phyloP scores from a whole-genome alignment of 2,888 invertebrate genomes.

The Miltochrista miniata region DNA sequence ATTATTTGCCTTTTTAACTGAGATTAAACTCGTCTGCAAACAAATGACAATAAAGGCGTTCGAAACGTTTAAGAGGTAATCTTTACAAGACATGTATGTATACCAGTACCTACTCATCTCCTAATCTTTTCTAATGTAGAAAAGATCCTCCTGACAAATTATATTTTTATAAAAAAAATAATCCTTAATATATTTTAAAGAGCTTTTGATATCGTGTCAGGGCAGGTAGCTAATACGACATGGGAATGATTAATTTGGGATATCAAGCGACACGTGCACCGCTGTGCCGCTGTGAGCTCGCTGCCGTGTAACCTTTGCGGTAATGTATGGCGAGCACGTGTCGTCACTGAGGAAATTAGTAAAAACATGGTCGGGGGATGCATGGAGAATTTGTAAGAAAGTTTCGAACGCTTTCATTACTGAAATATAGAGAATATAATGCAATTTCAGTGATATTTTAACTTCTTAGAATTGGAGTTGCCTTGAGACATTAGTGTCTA shows the following conservation, averaged over 20 bases:
- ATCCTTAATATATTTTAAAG: slow-evolving; percentile 34
- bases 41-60: too few relatives aligned
- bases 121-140: slow-evolving; percentile 13
- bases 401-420: too few relatives aligned
- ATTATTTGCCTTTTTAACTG: too few relatives aligned
- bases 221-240: slow-evolving; percentile 40
- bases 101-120: neutral
- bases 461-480: too few relatives aligned
- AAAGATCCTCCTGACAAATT: slow-evolving; percentile 16
- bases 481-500: too few relatives aligned
- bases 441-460: too few relatives aligned
- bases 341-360: neutral
- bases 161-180: slow-evolving; percentile 20
- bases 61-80: too few relatives aligned
- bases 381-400: neutral
- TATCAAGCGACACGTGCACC: slow-evolving; percentile 10
- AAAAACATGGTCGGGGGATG: neutral
- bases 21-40: too few relatives aligned
- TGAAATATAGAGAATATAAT: too few relatives aligned
- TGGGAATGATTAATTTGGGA: slow-evolving; percentile 39
- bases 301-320: slow-evolving; percentile 2
- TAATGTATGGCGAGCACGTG: slow-evolving; percentile 36
- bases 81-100: too few relatives aligned
- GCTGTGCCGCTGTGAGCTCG: neutral
- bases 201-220: slow-evolving; percentile 27